A percentile compares a stretch with the other conserved stretches of the same genome.
Evolutionary conservation across 2,113 vertebrate genomes (phyloP).

Genomic region (Crotalus helleri): DNA sequence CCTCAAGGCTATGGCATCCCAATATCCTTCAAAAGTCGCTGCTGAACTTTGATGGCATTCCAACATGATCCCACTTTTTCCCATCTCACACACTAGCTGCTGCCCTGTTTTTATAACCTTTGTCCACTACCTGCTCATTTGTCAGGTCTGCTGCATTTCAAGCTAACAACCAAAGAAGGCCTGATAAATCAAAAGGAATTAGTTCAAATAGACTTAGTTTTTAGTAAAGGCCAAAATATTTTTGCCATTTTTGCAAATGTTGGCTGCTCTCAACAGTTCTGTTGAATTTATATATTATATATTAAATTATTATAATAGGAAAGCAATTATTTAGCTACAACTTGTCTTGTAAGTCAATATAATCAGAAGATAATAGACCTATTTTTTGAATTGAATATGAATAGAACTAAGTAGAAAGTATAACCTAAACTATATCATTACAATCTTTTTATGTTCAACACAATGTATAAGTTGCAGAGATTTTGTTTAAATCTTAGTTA

Average conservation of each 20-base stretch:
- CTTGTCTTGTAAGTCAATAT: conserved; percentile 1
- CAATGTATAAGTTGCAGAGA: background rate
- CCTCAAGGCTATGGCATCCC: background rate
- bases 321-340: conserved; percentile 21
- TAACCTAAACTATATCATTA: conserved; percentile 1
- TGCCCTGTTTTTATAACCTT: background rate
- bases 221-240: background rate
- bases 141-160: background rate
- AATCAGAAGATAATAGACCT: background rate
- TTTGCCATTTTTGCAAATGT: background rate
- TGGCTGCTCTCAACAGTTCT: background rate
- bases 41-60: background rate
- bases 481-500: background rate
- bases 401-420: background rate
- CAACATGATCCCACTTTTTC: background rate
- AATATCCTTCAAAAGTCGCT: background rate
- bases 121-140: background rate
- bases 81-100: background rate
- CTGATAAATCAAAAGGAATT: background rate
- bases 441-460: background rate
- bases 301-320: conserved; percentile 14
- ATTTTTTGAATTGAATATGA: conserved; percentile 14
- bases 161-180: background rate
- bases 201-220: background rate
- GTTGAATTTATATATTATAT: background rate